Conservation (phyloP, 1,140 invertebrate species). For the Diorhabda sublineata region DNA sequence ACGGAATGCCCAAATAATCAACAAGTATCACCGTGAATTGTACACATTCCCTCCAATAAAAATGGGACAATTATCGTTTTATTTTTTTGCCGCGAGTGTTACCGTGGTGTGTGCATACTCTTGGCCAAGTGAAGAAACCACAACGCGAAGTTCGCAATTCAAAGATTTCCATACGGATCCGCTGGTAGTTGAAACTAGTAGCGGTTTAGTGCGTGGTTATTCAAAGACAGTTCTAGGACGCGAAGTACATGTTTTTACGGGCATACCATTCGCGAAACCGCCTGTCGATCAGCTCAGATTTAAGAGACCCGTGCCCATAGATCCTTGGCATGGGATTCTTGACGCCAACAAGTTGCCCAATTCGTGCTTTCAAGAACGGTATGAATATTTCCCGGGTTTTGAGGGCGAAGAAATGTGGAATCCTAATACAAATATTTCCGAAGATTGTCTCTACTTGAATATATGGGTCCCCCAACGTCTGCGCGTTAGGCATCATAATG, state of each 20-base stretch:
- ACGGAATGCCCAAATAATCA: conserved; percentile 14
- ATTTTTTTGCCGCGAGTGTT: conserved; percentile 16
- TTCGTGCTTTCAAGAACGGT: conserved; percentile 80
- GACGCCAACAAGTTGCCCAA: conserved; percentile 76
- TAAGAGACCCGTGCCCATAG: conserved; percentile 75
- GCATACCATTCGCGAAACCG: conserved; percentile 92
- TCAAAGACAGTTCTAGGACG: conserved; percentile 71
- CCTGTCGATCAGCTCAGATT: conserved; percentile 85
- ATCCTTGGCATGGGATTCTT: conserved; percentile 79
- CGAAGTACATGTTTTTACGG: conserved; percentile 85
- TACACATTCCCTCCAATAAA: not conserved
- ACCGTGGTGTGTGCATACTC: conserved; percentile 38
- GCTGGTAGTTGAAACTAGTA: conserved; percentile 73
- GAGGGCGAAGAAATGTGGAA: conserved; percentile 95
- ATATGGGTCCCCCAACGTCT: conserved; percentile 83
- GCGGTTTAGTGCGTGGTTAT: conserved; percentile 71
- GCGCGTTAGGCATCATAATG: conserved; percentile 61
- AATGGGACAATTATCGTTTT: conserved; percentile 23
- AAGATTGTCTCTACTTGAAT: conserved; percentile 92
- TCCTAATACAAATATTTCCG: conserved; percentile 85
- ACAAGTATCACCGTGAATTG: conserved; percentile 3
- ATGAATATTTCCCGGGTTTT: conserved; percentile 84
- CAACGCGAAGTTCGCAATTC: conserved; percentile 50
- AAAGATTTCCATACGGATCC: conserved; percentile 64
- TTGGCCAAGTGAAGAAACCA: conserved; percentile 47